Evolutionary conservation across 2,797 vertebrate species (phyloP), one percentile per base, ranked within the genome.

Genomic region (Poliocrania exsul): DNA sequence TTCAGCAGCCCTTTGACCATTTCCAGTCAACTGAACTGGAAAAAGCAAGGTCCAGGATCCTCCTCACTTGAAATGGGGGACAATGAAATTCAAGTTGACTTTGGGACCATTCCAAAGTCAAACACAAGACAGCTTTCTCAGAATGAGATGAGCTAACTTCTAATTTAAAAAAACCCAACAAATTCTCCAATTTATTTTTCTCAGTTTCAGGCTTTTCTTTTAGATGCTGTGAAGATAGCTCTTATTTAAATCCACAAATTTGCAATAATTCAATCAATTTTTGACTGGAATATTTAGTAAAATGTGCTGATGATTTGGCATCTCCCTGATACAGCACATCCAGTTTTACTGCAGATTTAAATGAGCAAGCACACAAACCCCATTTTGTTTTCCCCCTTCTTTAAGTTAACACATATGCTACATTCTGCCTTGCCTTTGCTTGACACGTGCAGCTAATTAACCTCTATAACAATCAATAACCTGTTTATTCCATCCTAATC

Each of bases 371-470:
- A 60, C 61, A 51, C 10, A 80, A 75, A 60, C 0, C 2, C 15
- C 51, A 60, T 57, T 90, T 89, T 65, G n/a, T 70, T 96, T 84
- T 77, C 46, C 64, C 18, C 42, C 21, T 56, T 84, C 83, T 90
- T 69, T 3, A 83, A 73, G 54, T 78, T 80, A 81, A 78, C 33
- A 73, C 71, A 47, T 87, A 67, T 10, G 33, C 69, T 84, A 29
- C 67, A 61, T 70, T 94, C 74, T 67, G 46, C 73, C 61, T 88
- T 92, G 25, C 67, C 58, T 93, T 93, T 38, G n/a, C 64, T 89
- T 90, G 79, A 86, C 70, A 58, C 67, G 62, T 91, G 70, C 66
- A 90, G 77, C 71, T 93, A 67, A 95, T 94, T 92, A 95, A 81
- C 71, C 64, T 49, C 23, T 53, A 9, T 28, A 78, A 75, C 64